phyloP scores from a whole-genome alignment of 2,888 invertebrate genomes.

The Watsonalla cultraria region DNA sequence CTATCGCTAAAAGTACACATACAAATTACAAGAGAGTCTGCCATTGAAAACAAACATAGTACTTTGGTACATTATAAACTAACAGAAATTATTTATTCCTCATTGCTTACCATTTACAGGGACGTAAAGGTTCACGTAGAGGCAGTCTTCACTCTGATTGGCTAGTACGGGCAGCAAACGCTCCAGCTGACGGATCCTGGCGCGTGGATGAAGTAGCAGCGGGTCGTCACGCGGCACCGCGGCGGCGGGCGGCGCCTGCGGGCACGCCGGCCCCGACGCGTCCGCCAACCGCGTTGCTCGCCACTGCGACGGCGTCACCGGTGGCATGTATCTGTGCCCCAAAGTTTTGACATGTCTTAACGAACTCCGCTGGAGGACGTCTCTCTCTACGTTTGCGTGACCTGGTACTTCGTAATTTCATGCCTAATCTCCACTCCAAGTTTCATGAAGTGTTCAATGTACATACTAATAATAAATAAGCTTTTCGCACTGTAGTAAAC shows the following conservation, averaged over 20 bases:
- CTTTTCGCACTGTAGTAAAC: too few relatives aligned
- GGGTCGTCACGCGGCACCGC: slow-evolving; percentile 74
- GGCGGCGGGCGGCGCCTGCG: slow-evolving; percentile 83
- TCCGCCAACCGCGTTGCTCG: slow-evolving; percentile 88
- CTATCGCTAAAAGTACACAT: too few relatives aligned
- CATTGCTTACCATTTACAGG: slow-evolving; percentile 80
- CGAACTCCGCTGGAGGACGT: too few relatives aligned
- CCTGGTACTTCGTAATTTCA: too few relatives aligned
- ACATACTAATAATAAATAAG: too few relatives aligned
- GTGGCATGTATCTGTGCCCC: slow-evolving; percentile 90
- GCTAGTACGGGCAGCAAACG: slow-evolving; percentile 89
- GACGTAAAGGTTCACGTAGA: slow-evolving; percentile 97
- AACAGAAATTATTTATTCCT: not conserved
- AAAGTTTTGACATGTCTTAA: too few relatives aligned
- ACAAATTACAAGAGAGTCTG: too few relatives aligned
- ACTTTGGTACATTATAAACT: too few relatives aligned
- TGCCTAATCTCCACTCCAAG: too few relatives aligned
- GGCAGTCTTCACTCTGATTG: slow-evolving; percentile 98
- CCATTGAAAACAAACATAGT: too few relatives aligned
- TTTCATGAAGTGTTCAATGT: too few relatives aligned
- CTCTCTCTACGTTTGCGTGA: too few relatives aligned
- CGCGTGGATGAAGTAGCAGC: slow-evolving; percentile 87
- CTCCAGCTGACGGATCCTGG: slow-evolving; percentile 90
- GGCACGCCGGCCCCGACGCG: slow-evolving; percentile 91
- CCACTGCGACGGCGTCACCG: slow-evolving; percentile 95